phyloP scores from a whole-genome alignment of 2,888 invertebrate genomes.

The Camponotus fellah region DNA sequence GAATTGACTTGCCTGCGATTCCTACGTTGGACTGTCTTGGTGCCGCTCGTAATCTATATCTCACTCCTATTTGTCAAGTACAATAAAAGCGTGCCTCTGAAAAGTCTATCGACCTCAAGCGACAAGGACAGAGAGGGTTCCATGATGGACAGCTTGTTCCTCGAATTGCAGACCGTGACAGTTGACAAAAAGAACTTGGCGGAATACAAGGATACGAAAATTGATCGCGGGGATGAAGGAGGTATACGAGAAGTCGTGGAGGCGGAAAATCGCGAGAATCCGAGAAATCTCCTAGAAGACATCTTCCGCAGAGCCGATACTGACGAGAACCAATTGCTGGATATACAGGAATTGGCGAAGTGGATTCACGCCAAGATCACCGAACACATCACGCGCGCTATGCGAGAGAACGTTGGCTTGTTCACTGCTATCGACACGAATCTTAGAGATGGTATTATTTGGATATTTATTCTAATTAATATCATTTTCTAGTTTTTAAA shows the following conservation, averaged over 20 bases:
- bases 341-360: slow-evolving; percentile 89
- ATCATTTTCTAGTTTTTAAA: neutral
- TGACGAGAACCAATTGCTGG: slow-evolving; percentile 88
- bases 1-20: slow-evolving; percentile 64
- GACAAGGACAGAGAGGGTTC: slow-evolving; percentile 54
- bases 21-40: slow-evolving; percentile 81
- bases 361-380: slow-evolving; percentile 90
- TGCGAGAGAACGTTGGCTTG: slow-evolving; percentile 89
- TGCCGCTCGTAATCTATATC: slow-evolving; percentile 80
- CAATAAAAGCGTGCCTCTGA: slow-evolving; percentile 78
- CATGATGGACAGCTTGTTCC: slow-evolving; percentile 76
- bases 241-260: slow-evolving; percentile 63
- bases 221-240: slow-evolving; percentile 61
- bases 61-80: slow-evolving; percentile 80
- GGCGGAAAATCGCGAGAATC: slow-evolving; percentile 72
- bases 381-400: slow-evolving; percentile 90
- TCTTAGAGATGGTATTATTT: slow-evolving; percentile 88
- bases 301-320: slow-evolving; percentile 88
- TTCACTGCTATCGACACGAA: slow-evolving; percentile 90
- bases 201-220: slow-evolving; percentile 56
- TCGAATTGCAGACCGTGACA: slow-evolving; percentile 78
- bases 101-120: slow-evolving; percentile 67
- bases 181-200: slow-evolving; percentile 58
- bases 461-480: neutral
- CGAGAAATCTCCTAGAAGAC: slow-evolving; percentile 77